A percentile compares a stretch with the other conserved stretches of the same genome.
These are phyloP conservation scores for Lasioglossum calceatum DNA, from an alignment of 2,888 invertebrate genomes.

Conservation along the genomic window DNA sequence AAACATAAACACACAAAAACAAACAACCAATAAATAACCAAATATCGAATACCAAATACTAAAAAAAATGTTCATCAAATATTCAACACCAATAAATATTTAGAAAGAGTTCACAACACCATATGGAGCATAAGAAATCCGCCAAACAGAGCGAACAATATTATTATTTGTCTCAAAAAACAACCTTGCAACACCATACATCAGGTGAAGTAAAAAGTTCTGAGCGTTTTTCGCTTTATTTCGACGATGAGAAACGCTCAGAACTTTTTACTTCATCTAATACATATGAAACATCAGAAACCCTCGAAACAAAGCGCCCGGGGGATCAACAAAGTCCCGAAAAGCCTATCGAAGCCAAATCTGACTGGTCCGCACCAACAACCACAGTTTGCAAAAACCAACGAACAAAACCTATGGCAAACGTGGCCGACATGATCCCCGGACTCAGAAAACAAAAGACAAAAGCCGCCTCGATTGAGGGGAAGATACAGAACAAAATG, in stretches of 20 bases:
- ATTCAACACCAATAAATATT: too few relatives aligned
- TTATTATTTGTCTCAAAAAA: neutral
- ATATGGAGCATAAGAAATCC: too few relatives aligned
- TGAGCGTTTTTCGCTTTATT: too few relatives aligned
- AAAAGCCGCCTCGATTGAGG: neutral
- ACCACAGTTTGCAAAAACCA: slow-evolving; percentile 1
- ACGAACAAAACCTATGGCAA: neutral
- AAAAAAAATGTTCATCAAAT: too few relatives aligned
- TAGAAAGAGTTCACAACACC: neutral
- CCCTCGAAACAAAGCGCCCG: neutral
- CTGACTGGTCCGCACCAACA: neutral
- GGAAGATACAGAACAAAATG: slow-evolving; percentile 41
- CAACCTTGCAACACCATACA: neutral
- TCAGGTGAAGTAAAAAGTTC: too few relatives aligned
- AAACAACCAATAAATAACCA: too few relatives aligned
- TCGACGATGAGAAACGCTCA: too few relatives aligned
- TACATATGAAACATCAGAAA: neutral
- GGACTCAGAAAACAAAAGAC: neutral
- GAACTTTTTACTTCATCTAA: too few relatives aligned
- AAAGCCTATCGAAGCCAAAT: neutral
- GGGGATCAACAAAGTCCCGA: neutral
- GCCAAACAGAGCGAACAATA: neutral
- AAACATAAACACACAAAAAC: too few relatives aligned
- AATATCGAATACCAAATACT: too few relatives aligned
- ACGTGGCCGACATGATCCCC: neutral